These are phyloP conservation scores for Sylvicapra grimmia DNA, from an alignment of 2,113 vertebrate genomes.

Conservation along the genomic window DNA sequence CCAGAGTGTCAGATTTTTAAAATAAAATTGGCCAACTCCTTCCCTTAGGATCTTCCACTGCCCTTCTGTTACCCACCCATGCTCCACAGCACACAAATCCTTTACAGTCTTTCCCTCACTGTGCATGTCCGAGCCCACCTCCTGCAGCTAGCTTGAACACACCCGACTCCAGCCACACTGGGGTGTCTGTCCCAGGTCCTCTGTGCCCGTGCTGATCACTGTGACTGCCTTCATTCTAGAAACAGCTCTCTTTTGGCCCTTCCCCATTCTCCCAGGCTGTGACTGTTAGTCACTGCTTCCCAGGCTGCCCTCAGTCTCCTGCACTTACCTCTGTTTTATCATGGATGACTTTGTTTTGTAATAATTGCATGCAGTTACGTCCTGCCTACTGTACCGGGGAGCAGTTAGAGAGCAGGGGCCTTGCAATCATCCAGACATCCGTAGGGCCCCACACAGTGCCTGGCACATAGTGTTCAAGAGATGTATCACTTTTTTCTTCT, in stretches of 20 bases:
- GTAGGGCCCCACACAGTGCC: neutral
- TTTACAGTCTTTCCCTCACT: neutral
- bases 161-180: neutral
- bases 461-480: neutral
- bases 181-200: neutral
- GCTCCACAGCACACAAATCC: fast-evolving
- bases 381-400: neutral
- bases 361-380: neutral
- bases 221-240: neutral
- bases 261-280: neutral
- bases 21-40: neutral
- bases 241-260: neutral
- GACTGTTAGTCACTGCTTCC: neutral
- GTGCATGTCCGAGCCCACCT: neutral
- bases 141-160: neutral
- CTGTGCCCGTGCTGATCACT: neutral
- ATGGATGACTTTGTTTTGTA: neutral
- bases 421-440: neutral
- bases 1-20: neutral
- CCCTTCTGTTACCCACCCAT: neutral
- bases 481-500: constrained; percentile 35
- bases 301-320: neutral
- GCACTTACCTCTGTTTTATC: neutral
- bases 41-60: neutral
- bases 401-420: neutral